These are phyloP conservation scores for Stramonita haemastoma DNA, from an alignment of 2,888 invertebrate species.

Conservation along the genomic window DNA sequence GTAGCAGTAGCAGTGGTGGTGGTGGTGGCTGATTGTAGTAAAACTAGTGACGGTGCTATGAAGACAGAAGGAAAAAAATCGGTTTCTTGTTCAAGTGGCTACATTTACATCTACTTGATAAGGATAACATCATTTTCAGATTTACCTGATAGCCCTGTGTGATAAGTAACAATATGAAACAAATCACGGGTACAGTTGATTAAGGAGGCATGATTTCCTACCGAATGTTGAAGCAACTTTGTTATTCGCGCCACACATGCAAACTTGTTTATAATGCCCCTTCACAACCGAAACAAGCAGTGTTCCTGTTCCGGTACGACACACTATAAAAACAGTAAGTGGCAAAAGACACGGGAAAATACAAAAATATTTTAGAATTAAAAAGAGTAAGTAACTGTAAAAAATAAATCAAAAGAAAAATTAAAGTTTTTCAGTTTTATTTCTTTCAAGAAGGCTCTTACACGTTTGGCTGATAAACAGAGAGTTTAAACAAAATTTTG, in stretches of 20 bases:
- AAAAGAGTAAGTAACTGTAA: not conserved
- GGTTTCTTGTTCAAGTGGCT: too few relatives aligned
- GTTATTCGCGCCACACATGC: conserved; percentile 33
- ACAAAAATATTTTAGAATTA: not conserved
- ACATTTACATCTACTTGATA: too few relatives aligned
- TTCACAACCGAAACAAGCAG: conserved; percentile 37
- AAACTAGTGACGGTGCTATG: too few relatives aligned
- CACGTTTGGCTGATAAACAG: not conserved
- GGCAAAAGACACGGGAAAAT: not conserved
- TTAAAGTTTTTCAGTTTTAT: not conserved
- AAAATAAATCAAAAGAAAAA: not conserved
- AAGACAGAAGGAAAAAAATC: too few relatives aligned
- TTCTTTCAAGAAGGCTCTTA: not conserved
- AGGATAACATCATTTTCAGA: too few relatives aligned
- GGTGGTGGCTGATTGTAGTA: too few relatives aligned
- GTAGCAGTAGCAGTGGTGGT: too few relatives aligned
- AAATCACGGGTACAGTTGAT: too few relatives aligned
- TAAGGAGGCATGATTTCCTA: not conserved
- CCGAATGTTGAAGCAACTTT: not conserved
- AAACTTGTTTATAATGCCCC: conserved; percentile 34
- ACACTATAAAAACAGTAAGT: not conserved
- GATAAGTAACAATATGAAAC: too few relatives aligned
- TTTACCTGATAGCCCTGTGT: too few relatives aligned
- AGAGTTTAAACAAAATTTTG: not conserved
- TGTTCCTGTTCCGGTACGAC: conserved; percentile 25